These are phyloP conservation scores for Aeoliscus strigatus DNA, from an alignment of 2,797 vertebrate genomes.

Conservation along the genomic window DNA sequence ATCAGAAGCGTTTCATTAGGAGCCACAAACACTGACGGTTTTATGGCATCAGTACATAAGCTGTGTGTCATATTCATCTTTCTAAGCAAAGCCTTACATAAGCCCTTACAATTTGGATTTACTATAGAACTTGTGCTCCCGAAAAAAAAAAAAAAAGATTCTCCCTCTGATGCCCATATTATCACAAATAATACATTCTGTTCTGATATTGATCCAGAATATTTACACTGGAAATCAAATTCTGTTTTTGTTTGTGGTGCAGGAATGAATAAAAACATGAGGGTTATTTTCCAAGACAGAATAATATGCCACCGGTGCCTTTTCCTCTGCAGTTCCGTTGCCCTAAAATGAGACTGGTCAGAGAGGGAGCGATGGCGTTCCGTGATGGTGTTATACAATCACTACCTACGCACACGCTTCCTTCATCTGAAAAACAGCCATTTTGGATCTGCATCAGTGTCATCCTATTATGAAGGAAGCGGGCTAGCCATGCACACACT, in stretches of 20 bases:
- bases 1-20: constrained; percentile 54
- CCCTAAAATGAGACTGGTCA: constrained; percentile 71
- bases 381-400: constrained; percentile 62
- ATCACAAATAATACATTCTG: constrained; percentile 61
- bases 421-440: constrained; percentile 49
- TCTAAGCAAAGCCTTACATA: no score
- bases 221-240: constrained; percentile 71
- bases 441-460: constrained; percentile 52
- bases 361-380: constrained; percentile 52
- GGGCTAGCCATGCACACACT: constrained; percentile 18
- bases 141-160: no score
- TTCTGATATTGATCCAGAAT: constrained; percentile 56
- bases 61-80: no score
- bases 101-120: no score
- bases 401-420: constrained; percentile 36
- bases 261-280: constrained; percentile 74
- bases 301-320: constrained; percentile 63
- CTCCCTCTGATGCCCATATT: constrained; percentile 41
- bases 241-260: constrained; percentile 68
- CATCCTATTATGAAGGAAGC: constrained; percentile 59
- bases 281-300: constrained; percentile 63
- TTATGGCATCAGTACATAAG: no score
- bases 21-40: constrained; percentile 16
- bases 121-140: no score
- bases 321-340: constrained; percentile 58